A percentile compares a stretch with the other conserved stretches of the same genome.
Conservation (phyloP, 2,113 vertebrate genomes). For the Paracanthobrama guichenoti region DNA sequence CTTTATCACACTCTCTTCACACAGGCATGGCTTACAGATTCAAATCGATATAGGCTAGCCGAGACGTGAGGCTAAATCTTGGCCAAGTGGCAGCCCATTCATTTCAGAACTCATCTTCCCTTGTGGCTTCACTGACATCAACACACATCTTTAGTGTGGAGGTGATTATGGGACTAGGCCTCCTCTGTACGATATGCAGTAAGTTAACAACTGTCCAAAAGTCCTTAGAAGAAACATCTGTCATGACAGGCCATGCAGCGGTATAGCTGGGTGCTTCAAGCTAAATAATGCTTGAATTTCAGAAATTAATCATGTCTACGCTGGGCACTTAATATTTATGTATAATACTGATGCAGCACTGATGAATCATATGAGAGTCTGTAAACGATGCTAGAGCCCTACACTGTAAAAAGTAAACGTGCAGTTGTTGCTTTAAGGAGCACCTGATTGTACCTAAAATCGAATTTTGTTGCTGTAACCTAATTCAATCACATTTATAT, state of each 20-base stretch:
- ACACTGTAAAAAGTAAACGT: no score
- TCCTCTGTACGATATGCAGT: conserved; percentile 51
- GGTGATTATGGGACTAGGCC: conserved; percentile 63
- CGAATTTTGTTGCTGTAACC: no score
- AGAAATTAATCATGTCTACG: conserved; percentile 49
- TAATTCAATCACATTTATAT: no score
- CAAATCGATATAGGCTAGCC: conserved; percentile 59
- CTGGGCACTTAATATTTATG: conserved; percentile 5
- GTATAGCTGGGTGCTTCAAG: conserved; percentile 56
- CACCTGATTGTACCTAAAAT: no score
- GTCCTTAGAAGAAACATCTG: conserved; percentile 44
- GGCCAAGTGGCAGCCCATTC: conserved; percentile 61
- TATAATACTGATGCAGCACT: conserved; percentile 6
- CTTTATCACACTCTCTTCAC: conserved; percentile 42
- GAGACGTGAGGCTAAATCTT: conserved; percentile 65
- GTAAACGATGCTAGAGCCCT: no score
- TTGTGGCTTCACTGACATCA: conserved; percentile 54
- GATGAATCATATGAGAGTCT: conserved; percentile 2
- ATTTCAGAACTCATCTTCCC: conserved; percentile 56
- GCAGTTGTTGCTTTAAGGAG: no score
- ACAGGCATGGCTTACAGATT: conserved; percentile 40
- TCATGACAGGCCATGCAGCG: conserved; percentile 49
- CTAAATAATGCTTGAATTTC: conserved; percentile 65
- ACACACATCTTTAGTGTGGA: conserved; percentile 55
- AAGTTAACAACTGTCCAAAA: conserved; percentile 56